Percentiles rank a stretch among this genome's conserved stretches.
These are phyloP conservation scores for Pardalotus punctatus DNA, from an alignment of 2,113 vertebrate species.

Conservation along the genomic window DNA sequence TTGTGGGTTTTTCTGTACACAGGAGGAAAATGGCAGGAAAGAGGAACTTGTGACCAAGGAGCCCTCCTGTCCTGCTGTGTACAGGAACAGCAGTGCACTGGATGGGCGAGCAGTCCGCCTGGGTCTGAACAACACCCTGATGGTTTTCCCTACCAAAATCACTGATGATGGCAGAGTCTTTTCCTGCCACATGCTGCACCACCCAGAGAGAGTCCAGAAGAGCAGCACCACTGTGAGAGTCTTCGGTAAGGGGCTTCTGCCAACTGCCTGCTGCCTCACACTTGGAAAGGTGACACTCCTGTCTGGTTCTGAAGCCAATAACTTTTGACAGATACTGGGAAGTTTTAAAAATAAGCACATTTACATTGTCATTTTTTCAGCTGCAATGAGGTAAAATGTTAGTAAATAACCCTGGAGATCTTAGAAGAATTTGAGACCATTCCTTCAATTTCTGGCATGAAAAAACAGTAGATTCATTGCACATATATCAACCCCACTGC, in stretches of 20 bases:
- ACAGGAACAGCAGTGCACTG: not conserved
- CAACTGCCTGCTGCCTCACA: not conserved
- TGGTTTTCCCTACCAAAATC: constrained; percentile 41
- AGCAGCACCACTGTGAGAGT: constrained; percentile 58
- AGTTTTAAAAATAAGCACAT: fast-evolving
- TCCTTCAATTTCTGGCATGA: not conserved
- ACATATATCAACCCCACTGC: not conserved
- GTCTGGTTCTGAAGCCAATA: not conserved
- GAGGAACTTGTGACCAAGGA: constrained; percentile 38
- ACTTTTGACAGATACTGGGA: not conserved
- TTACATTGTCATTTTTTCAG: not conserved
- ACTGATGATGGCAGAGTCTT: constrained; percentile 46
- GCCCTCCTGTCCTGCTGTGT: not conserved
- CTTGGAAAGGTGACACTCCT: not conserved
- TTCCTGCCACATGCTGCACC: not conserved
- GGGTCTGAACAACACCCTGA: not conserved
- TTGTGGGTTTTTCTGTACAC: not conserved
- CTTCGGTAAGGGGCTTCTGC: constrained; percentile 49
- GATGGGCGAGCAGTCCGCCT: not conserved
- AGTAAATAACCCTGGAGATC: not conserved
- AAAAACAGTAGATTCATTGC: not conserved
- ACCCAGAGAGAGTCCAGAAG: not conserved
- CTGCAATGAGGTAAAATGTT: not conserved
- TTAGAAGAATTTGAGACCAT: not conserved
- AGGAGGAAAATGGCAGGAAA: constrained; percentile 43